Base-by-base conservation (phyloP, 2,888 invertebrate genomes). In the Dynastes tityus region DNA sequence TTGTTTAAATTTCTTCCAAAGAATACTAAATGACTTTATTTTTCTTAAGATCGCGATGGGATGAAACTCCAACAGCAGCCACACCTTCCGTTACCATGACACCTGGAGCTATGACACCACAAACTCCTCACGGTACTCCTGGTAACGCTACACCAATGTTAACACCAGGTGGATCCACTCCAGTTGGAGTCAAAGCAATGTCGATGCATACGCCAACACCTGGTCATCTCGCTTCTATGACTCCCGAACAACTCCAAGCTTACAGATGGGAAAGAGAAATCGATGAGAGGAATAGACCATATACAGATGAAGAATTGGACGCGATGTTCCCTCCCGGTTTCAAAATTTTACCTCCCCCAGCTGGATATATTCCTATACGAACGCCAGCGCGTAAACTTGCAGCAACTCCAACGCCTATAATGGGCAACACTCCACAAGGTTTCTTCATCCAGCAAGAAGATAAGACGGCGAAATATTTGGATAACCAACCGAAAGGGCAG, bases 221-320 rank as follows among this genome's bases (percentile, higher is more conserved):
- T 0, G 96, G 97, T 22, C 98, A 98, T 85, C 91, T 98, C 80
- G 95, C 98, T 81, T 96, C 98, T 13, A 99, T 99, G 99, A 99
- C 99, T 0, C 99, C 99, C 0, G 99, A 99, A 88, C 99, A 99
- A 88, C 90, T 99, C 81, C 99, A 99, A 89, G 98, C 98, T 0
- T 98, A 97, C 88, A 94, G 98, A 40, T 98, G 98, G 98, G 98
- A 99, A 89, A 94, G 97, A 85, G 99, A 99, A 90, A 98, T 99
- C 79, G 99, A 99, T 86, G 99, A 99, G 88, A 92, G 99, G 79
- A 99, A 99, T 89, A 91, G 98, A 82, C 98, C 98, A 0, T 93
- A 98, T 84, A 94, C 97, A 0, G 99, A 99, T 86, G 99, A 99
- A 87, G 99, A 99, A 88, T 90, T 99, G 77, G 99, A 99, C 88